Evolutionary conservation across 2,113 vertebrate genomes (phyloP).

Genomic region (Antennarius striatus): DNA sequence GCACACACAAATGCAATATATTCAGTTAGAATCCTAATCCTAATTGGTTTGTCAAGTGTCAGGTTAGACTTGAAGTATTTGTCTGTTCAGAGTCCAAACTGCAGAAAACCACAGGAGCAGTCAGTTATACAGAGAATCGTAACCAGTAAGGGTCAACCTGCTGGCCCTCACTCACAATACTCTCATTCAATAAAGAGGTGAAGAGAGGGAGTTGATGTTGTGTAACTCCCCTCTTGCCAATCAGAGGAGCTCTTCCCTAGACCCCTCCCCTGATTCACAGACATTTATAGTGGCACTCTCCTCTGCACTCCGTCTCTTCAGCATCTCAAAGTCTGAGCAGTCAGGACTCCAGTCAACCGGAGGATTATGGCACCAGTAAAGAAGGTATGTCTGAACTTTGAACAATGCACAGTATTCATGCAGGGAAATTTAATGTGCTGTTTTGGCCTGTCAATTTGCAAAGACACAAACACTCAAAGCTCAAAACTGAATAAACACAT

Average conservation of each 20-base stretch:
- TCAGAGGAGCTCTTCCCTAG: constrained; percentile 40
- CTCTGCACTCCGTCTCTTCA: constrained; percentile 41
- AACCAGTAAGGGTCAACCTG: constrained; percentile 51
- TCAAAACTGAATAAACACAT: neutral
- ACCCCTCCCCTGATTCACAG: constrained; percentile 54
- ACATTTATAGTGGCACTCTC: constrained; percentile 54
- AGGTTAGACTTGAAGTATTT: neutral
- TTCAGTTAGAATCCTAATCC: neutral
- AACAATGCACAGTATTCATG: neutral
- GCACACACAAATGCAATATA: neutral
- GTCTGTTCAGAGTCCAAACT: constrained; percentile 11
- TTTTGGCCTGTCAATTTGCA: no score
- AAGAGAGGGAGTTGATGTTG: constrained; percentile 45
- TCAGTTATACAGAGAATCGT: constrained; percentile 7
- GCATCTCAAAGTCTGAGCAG: constrained; percentile 55
- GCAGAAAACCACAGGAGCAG: constrained; percentile 5
- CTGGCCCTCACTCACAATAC: constrained; percentile 40
- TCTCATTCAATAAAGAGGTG: constrained; percentile 48
- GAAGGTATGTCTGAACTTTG: constrained; percentile 60
- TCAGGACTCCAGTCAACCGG: constrained; percentile 54
- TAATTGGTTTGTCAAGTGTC: neutral
- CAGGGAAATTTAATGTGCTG: neutral
- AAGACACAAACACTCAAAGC: neutral
- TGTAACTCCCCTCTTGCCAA: constrained; percentile 61
- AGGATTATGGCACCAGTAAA: constrained; percentile 71